Conservation (phyloP, 2,113 vertebrate genomes). For the Gymnocephalus cernua region DNA sequence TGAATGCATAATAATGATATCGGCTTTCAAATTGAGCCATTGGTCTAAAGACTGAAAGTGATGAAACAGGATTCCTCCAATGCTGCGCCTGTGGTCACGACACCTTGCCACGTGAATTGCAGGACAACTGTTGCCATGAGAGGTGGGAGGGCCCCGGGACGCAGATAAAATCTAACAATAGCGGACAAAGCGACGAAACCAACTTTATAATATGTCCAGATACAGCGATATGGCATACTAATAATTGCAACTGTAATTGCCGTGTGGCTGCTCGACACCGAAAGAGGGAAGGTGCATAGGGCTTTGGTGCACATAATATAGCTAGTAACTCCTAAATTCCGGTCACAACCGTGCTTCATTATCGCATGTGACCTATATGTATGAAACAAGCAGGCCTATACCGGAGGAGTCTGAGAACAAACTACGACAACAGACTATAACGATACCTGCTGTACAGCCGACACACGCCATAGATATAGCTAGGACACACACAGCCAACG, state of each 20-base stretch:
- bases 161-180: neutral
- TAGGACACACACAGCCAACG: neutral
- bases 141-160: slow-evolving; percentile 42
- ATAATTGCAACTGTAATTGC: rapidly evolving
- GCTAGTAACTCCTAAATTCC: neutral
- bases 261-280: too few species aligned
- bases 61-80: slow-evolving; percentile 4
- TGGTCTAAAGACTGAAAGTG: neutral
- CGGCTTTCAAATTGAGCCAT: neutral
- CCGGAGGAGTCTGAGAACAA: neutral
- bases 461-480: too few species aligned
- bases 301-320: slow-evolving; percentile 1
- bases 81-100: slow-evolving; percentile 37
- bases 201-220: neutral
- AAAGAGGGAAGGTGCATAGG: neutral
- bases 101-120: slow-evolving; percentile 67
- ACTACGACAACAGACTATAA: neutral
- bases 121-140: slow-evolving; percentile 8
- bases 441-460: neutral
- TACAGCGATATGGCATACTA: neutral
- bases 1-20: neutral
- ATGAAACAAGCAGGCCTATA: too few species aligned
- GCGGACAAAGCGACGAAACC: neutral
- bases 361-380: rapidly evolving
- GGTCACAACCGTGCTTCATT: neutral